Evolutionary conservation across 23 tunicate species (phyloP).

Genomic region (Halocynthia roretzi): DNA sequence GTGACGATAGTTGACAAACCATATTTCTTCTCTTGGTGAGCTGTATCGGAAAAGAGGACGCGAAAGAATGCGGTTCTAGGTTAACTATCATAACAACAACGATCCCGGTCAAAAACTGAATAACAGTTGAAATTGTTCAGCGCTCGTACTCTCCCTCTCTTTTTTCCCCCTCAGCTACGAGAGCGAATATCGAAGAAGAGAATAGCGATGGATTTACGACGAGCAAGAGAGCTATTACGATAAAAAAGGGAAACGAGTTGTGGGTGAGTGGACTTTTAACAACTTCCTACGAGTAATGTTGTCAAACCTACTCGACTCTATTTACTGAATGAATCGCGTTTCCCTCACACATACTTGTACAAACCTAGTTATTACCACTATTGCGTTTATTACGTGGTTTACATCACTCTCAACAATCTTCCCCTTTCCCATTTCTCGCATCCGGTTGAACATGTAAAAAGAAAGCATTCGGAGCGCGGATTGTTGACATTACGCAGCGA

Average conservation of each 20-base stretch:
- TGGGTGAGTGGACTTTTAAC: background rate
- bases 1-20: background rate
- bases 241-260: conserved; percentile 15
- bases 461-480: too few species aligned
- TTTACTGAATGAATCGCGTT: conserved; percentile 8
- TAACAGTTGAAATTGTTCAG: background rate
- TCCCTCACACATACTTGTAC: background rate
- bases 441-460: background rate
- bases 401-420: conserved; percentile 1
- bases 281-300: conserved; percentile 7
- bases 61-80: conserved; percentile 11
- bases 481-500: too few species aligned
- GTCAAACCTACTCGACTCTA: conserved; percentile 4
- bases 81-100: conserved; percentile 10
- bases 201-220: background rate
- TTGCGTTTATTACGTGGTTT: conserved; percentile 6
- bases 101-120: background rate
- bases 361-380: background rate
- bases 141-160: background rate
- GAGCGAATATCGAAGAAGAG: background rate
- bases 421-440: conserved; percentile 6
- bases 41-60: conserved; percentile 12
- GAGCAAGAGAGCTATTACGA: conserved; percentile 7
- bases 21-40: conserved; percentile 8
- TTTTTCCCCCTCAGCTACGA: background rate